These are phyloP conservation scores for Microplitis mediator DNA, from an alignment of 1,140 invertebrate genomes.

Conservation along the genomic window DNA sequence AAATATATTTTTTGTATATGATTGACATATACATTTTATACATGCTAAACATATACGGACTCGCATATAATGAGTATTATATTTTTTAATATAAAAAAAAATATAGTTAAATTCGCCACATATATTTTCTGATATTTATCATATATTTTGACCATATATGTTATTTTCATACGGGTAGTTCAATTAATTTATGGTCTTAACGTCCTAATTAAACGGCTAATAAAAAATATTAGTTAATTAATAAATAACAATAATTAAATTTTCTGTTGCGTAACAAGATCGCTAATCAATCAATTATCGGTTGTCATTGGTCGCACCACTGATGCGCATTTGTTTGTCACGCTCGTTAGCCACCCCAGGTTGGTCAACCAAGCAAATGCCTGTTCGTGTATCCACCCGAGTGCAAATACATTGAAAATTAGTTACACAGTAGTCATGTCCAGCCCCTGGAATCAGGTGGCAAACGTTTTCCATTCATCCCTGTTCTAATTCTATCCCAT, in stretches of 20 bases:
- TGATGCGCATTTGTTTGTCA: constrained; percentile 40
- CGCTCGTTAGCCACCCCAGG: constrained; percentile 34
- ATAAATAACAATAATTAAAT: constrained; percentile 12
- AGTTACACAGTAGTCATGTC: background rate
- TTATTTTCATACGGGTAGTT: no score
- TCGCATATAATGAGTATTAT: no score
- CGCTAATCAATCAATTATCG: constrained; percentile 37
- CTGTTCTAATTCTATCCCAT: background rate
- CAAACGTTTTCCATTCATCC: constrained; percentile 7
- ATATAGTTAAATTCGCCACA: no score
- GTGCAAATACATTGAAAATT: constrained; percentile 36
- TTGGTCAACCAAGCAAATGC: constrained; percentile 36
- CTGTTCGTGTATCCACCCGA: constrained; percentile 21
- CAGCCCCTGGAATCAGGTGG: constrained; percentile 12
- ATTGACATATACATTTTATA: no score
- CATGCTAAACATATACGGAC: no score
- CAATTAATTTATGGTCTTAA: no score
- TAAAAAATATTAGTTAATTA: background rate
- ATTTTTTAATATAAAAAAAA: no score
- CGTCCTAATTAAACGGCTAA: no score
- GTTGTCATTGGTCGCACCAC: constrained; percentile 20
- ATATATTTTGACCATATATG: no score
- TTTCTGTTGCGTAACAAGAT: constrained; percentile 9
- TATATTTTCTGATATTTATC: no score
- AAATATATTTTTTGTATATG: no score